phyloP scores from a whole-genome alignment of 2,113 vertebrate genomes.

The Thomomys bottae region DNA sequence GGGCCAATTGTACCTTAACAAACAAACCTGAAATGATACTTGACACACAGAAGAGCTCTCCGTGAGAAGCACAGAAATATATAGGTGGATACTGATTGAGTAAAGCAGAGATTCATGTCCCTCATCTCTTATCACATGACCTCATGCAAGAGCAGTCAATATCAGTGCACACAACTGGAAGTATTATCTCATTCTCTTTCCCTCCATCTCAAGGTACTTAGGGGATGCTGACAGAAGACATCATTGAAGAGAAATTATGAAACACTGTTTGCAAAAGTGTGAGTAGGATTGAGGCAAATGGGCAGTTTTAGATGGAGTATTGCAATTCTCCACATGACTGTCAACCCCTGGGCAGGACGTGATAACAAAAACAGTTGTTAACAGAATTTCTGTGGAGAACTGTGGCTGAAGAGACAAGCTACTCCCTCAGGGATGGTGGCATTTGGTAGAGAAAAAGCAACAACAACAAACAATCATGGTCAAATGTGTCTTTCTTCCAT shows the following conservation, averaged over 20 bases:
- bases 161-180: neutral
- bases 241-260: neutral
- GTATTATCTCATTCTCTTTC: neutral
- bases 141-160: neutral
- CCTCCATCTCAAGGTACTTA: neutral
- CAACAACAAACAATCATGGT: neutral
- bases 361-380: neutral
- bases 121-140: neutral
- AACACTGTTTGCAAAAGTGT: neutral
- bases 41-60: neutral
- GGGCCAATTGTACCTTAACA: neutral
- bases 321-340: neutral
- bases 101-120: neutral
- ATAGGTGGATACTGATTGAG: neutral
- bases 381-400: neutral
- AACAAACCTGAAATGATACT: neutral
- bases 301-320: neutral
- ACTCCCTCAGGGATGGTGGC: neutral
- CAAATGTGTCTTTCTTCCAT: neutral
- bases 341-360: neutral
- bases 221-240: neutral
- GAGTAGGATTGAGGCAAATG: neutral
- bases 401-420: neutral
- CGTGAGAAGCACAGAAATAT: neutral
- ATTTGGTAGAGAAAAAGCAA: conserved; percentile 8